Evolutionary conservation across 2,113 vertebrate genomes (phyloP).

Genomic region (Strigops habroptila): DNA sequence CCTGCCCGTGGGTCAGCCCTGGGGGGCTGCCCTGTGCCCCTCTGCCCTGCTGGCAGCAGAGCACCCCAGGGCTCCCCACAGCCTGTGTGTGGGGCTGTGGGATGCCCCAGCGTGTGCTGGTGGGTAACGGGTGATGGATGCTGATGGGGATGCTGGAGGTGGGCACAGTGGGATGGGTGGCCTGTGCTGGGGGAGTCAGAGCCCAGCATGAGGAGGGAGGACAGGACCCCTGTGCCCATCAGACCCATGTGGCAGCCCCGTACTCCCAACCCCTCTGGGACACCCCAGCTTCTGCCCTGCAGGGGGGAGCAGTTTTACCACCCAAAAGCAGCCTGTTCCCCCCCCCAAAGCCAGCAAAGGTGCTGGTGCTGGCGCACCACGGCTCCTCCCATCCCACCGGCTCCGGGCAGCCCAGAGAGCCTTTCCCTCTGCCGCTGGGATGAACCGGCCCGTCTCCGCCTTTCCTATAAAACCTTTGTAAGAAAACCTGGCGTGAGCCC

Average conservation of each 20-base stretch:
- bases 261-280: fast-evolving
- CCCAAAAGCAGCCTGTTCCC: neutral
- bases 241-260: neutral
- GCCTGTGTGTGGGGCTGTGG: neutral
- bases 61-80: neutral
- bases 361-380: fast-evolving
- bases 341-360: fast-evolving
- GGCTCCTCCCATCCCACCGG: fast-evolving
- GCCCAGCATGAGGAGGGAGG: neutral
- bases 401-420: neutral
- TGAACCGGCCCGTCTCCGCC: neutral
- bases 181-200: neutral
- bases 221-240: neutral
- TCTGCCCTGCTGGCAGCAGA: fast-evolving
- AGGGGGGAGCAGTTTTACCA: fast-evolving
- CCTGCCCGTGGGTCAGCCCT: fast-evolving
- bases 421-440: neutral
- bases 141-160: neutral
- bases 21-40: neutral
- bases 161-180: fast-evolving
- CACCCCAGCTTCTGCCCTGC: neutral
- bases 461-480: neutral
- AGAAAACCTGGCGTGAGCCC: neutral
- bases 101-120: fast-evolving
- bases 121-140: neutral